A percentile compares a stretch with the other conserved stretches of the same genome.
These are phyloP conservation scores for Melikaiella ostensackeni DNA, from an alignment of 2,888 invertebrate species.

Conservation along the genomic window DNA sequence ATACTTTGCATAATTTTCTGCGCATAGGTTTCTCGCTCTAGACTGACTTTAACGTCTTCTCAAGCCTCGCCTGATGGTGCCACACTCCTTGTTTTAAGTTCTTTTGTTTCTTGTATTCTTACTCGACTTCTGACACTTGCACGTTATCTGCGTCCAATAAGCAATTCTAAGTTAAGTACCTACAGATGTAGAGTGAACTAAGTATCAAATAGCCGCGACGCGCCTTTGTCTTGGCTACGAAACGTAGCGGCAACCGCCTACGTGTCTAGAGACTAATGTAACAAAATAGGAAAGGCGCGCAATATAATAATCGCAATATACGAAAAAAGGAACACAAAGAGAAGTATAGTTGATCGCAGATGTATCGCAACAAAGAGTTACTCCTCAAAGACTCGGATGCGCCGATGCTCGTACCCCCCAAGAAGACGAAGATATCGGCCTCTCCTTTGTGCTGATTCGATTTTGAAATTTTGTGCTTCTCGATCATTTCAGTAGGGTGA, in stretches of 20 bases:
- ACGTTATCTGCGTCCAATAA: background rate
- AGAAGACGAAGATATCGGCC: background rate
- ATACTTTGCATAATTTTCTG: constrained; percentile 46
- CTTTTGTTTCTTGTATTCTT: background rate
- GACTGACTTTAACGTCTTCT: background rate
- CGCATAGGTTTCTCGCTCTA: constrained; percentile 6
- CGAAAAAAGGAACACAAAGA: background rate
- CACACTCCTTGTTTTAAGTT: background rate
- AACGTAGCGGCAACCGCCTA: constrained; percentile 6
- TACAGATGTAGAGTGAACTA: constrained; percentile 6
- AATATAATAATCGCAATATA: constrained; percentile 1
- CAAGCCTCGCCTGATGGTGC: background rate
- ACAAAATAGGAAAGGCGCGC: background rate
- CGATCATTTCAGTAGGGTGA: background rate
- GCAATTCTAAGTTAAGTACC: constrained; percentile 17
- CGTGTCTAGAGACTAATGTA: constrained; percentile 7
- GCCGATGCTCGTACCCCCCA: background rate
- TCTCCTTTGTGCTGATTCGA: constrained; percentile 19
- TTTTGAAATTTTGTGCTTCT: constrained; percentile 21
- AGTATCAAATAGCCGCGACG: background rate
- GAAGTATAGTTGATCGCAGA: background rate
- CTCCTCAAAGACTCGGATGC: background rate
- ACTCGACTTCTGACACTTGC: background rate
- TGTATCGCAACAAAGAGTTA: background rate
- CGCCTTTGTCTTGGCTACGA: constrained; percentile 5